A percentile compares a stretch with the other conserved stretches of the same genome.
Conservation (phyloP, 1,140 invertebrate species). For the Chironomus striatipennis region DNA sequence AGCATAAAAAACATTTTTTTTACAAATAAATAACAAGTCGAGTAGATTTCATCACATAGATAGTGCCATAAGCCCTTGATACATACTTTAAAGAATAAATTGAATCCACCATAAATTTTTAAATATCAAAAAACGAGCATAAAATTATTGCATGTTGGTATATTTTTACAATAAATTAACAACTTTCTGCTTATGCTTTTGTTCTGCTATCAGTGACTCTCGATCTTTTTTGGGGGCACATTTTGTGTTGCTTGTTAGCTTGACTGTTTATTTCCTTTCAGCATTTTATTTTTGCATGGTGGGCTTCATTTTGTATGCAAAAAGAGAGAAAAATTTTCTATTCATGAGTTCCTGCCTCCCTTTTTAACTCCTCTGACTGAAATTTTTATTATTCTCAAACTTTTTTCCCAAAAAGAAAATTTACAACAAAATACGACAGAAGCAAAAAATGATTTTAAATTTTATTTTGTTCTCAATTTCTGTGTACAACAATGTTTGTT, state of each 20-base stretch:
- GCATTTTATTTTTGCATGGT: not conserved
- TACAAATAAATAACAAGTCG: no score
- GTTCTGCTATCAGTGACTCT: not conserved
- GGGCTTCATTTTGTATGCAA: not conserved
- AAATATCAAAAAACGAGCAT: slow-evolving; percentile 16
- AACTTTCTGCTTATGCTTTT: slow-evolving; percentile 10
- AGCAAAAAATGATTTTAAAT: not conserved
- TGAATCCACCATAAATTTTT: slow-evolving; percentile 20
- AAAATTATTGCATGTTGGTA: slow-evolving; percentile 23
- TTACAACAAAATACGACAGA: not conserved
- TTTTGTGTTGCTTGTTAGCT: not conserved
- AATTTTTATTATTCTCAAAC: not conserved
- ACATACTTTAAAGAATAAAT: not conserved
- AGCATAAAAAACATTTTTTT: no score
- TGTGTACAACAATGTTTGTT: no score
- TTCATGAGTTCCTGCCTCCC: not conserved
- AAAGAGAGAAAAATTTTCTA: not conserved
- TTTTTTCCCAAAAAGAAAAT: not conserved
- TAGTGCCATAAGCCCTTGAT: slow-evolving; percentile 17
- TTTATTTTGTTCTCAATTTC: no score
- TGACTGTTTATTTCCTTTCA: not conserved
- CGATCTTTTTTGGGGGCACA: not conserved
- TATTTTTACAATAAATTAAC: slow-evolving; percentile 12
- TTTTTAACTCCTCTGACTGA: not conserved
- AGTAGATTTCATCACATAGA: slow-evolving; percentile 3